Conservation (phyloP, 2,113 vertebrate genomes). For the Rhea pennata region DNA sequence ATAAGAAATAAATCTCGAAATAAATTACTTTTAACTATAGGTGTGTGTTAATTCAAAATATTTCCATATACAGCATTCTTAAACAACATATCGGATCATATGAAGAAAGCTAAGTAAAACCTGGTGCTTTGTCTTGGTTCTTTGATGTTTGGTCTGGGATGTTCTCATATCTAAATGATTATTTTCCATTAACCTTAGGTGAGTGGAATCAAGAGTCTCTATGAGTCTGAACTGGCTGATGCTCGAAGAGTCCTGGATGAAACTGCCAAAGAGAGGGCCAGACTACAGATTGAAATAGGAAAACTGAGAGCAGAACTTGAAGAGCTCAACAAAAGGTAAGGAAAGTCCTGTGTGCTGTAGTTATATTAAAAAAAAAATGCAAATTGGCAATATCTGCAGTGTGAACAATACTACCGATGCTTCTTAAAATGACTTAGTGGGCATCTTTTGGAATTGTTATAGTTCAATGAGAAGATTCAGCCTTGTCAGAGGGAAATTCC, state of each 20-base stretch:
- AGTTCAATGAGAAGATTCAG: neutral
- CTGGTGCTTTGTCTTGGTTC: neutral
- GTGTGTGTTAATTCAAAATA: neutral
- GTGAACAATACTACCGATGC: neutral
- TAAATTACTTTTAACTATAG: neutral
- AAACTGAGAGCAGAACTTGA: conserved; percentile 89
- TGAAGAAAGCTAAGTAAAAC: neutral
- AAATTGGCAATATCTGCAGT: neutral
- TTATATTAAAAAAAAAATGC: neutral
- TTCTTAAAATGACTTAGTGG: neutral
- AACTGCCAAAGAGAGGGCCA: conserved; percentile 90
- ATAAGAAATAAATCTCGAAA: neutral
- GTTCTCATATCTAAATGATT: neutral
- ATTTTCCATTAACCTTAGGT: conserved; percentile 75
- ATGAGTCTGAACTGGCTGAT: conserved; percentile 93
- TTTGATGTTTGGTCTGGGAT: neutral
- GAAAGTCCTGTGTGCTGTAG: neutral
- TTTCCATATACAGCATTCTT: neutral
- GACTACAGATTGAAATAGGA: conserved; percentile 92
- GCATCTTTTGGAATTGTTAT: neutral
- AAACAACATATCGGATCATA: neutral
- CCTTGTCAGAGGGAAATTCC: neutral
- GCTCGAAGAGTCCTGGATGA: conserved; percentile 93
- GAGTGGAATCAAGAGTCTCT: conserved; percentile 89
- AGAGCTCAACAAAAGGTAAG: conserved; percentile 87